phyloP scores from a whole-genome alignment of 64 coral and sea anemone genomes.

The Dendrophyllia cribrosa region DNA sequence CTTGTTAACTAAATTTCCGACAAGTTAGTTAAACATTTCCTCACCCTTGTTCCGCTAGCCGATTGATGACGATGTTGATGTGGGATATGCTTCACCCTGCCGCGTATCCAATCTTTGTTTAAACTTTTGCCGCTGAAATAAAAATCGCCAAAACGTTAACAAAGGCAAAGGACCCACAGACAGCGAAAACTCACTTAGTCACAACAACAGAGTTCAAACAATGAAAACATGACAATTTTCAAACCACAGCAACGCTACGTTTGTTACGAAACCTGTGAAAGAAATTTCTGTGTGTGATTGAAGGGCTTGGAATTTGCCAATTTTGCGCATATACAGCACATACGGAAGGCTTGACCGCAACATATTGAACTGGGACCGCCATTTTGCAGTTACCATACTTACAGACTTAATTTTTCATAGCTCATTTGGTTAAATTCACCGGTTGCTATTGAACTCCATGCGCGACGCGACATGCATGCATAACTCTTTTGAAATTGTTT shows the following conservation, averaged over 20 bases:
- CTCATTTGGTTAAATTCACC: constrained; percentile 41
- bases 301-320: constrained; percentile 63
- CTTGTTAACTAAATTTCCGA: too few species aligned
- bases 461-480: too few species aligned
- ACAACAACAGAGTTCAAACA: constrained; percentile 14
- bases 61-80: neutral
- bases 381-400: constrained; percentile 51
- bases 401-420: constrained; percentile 58
- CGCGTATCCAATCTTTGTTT: constrained; percentile 80
- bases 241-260: neutral
- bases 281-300: constrained; percentile 44
- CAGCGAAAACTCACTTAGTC: neutral
- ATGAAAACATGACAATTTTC: neutral
- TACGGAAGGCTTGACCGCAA: neutral
- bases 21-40: neutral
- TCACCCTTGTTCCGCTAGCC: constrained; percentile 28
- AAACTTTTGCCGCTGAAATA: constrained; percentile 80
- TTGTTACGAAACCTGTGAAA: constrained; percentile 47
- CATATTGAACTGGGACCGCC: constrained; percentile 39
- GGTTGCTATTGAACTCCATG: constrained; percentile 62
- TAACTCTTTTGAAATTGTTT: neutral
- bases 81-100: constrained; percentile 61
- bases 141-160: neutral
- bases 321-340: constrained; percentile 59
- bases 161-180: neutral